Evolutionary conservation across 35 echinoderm and acorn worm species (phyloP).

Genomic region (Anneissia japonica): DNA sequence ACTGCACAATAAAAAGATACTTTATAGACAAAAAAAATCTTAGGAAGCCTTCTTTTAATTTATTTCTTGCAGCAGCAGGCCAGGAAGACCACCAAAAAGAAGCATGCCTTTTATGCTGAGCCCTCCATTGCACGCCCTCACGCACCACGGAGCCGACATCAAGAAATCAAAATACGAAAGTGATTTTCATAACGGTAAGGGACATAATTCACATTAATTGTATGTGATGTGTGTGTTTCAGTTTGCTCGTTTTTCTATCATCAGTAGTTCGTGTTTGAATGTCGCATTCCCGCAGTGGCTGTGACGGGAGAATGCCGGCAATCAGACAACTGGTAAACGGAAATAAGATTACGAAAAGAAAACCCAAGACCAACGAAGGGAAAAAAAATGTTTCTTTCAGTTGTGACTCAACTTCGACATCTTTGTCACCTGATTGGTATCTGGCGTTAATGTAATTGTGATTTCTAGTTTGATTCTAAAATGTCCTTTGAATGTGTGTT

Average conservation of each 20-base stretch:
- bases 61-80: constrained; percentile 72
- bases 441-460: no score
- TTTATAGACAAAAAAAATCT: no score
- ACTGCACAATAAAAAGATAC: no score
- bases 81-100: constrained; percentile 87
- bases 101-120: constrained; percentile 68
- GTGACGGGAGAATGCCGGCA: not conserved
- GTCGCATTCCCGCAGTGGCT: not conserved
- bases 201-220: not conserved
- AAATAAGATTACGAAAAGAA: not conserved
- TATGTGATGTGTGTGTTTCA: not conserved
- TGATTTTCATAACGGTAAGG: constrained; percentile 42
- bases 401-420: not conserved
- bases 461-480: no score
- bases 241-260: not conserved
- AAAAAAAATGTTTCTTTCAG: not conserved
- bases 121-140: constrained; percentile 46
- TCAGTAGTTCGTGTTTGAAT: not conserved
- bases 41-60: not conserved
- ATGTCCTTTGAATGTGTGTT: no score
- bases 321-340: not conserved
- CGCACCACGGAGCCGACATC: constrained; percentile 48
- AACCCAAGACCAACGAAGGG: not conserved
- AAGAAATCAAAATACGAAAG: constrained; percentile 91
- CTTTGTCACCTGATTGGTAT: no score